A percentile compares a stretch with the other conserved stretches of the same genome.
These are phyloP conservation scores for Polyodon spathula DNA, from an alignment of 2,113 vertebrate species.

Conservation along the genomic window DNA sequence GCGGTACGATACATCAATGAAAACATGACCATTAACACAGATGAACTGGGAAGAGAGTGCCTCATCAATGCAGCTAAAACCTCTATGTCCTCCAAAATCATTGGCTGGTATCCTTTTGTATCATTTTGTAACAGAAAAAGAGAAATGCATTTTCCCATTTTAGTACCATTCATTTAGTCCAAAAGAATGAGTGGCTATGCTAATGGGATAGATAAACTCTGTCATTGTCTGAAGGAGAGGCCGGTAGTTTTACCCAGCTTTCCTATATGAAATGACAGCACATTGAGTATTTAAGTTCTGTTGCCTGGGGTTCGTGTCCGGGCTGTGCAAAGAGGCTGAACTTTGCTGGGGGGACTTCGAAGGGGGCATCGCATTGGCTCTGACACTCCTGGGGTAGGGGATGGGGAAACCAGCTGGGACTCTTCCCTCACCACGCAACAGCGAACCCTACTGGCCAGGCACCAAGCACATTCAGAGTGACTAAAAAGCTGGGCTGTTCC, in stretches of 20 bases:
- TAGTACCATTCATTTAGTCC: constrained; percentile 55
- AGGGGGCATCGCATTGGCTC: too few species aligned
- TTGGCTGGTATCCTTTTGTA: constrained; percentile 83
- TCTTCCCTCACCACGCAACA: too few species aligned
- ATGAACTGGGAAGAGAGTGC: constrained; percentile 89
- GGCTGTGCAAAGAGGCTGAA: too few species aligned
- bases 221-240: constrained; percentile 73
- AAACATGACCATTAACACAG: constrained; percentile 88
- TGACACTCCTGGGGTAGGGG: too few species aligned
- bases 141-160: constrained; percentile 46
- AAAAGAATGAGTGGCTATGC: constrained; percentile 56
- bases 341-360: too few species aligned
- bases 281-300: background rate
- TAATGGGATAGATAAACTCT: constrained; percentile 65
- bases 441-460: too few species aligned
- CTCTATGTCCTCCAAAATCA: constrained; percentile 97
- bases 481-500: too few species aligned
- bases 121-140: too few species aligned
- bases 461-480: too few species aligned
- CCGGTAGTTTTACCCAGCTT: constrained; percentile 39
- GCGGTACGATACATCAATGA: constrained; percentile 96
- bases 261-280: constrained; percentile 61
- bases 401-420: too few species aligned
- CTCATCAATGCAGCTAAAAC: constrained; percentile 91
- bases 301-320: too few species aligned